A percentile compares a stretch with the other conserved stretches of the same genome.
phyloP scores from a whole-genome alignment of 2,113 vertebrate species.

The Phasianus colchicus region DNA sequence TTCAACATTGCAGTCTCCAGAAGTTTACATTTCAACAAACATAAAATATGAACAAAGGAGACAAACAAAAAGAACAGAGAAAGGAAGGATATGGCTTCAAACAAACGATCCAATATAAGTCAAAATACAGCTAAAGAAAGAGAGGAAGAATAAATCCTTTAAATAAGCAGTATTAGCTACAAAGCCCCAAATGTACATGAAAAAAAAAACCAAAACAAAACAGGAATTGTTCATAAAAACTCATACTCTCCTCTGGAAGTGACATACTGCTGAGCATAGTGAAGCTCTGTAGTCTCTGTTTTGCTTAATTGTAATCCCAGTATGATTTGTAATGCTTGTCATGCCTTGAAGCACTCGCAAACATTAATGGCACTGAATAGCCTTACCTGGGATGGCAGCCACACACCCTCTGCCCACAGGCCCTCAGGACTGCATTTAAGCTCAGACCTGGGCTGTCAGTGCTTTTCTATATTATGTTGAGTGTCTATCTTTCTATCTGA shows the following conservation, averaged over 20 bases:
- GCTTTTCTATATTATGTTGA: fast-evolving
- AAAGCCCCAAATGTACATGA: neutral
- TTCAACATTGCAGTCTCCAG: constrained; percentile 25
- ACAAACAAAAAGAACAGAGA: constrained; percentile 62
- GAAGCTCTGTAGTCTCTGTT: neutral
- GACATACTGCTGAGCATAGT: neutral
- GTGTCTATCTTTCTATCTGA: fast-evolving
- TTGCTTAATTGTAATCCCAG: neutral
- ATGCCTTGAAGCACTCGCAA: neutral
- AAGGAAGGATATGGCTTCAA: constrained; percentile 66
- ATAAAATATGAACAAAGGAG: constrained; percentile 60
- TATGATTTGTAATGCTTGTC: fast-evolving
- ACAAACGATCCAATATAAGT: constrained; percentile 52
- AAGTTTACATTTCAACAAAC: constrained; percentile 70
- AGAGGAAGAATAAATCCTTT: constrained; percentile 65
- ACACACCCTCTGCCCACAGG: neutral
- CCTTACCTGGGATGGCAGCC: neutral
- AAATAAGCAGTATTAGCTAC: constrained; percentile 34
- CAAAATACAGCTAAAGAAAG: constrained; percentile 59
- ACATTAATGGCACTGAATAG: fast-evolving
- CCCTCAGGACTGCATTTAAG: neutral
- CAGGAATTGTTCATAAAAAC: neutral
- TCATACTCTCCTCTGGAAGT: neutral
- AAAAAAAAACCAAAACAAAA: neutral
- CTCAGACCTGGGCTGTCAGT: fast-evolving